Conservation (phyloP, 2,888 invertebrate species). For the Aporophyla nigra region DNA sequence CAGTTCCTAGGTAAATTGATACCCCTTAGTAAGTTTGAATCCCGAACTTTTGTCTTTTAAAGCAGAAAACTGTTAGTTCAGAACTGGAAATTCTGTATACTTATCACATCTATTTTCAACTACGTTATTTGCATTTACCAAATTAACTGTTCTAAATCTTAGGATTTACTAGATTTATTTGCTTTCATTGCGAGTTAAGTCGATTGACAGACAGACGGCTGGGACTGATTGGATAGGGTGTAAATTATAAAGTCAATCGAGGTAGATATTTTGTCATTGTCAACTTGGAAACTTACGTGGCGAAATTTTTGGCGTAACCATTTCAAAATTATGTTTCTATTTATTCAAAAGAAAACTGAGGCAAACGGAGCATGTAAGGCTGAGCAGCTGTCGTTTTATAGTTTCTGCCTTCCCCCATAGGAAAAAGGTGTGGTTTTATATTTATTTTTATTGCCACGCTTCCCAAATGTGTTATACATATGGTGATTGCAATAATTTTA, state of each 20-base stretch:
- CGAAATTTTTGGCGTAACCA: not conserved
- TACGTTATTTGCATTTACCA: not conserved
- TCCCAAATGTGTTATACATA: too few relatives aligned
- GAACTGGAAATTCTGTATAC: not conserved
- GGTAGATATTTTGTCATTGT: slow-evolving; percentile 68
- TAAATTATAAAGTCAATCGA: slow-evolving; percentile 62
- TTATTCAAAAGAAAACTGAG: too few relatives aligned
- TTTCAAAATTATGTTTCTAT: too few relatives aligned
- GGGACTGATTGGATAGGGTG: slow-evolving; percentile 49
- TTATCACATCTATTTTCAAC: not conserved
- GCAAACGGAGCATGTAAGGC: too few relatives aligned
- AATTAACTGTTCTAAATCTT: not conserved
- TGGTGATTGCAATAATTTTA: too few relatives aligned
- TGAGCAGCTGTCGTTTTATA: too few relatives aligned
- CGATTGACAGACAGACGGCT: slow-evolving; percentile 41
- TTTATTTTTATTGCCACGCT: too few relatives aligned
- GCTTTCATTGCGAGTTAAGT: slow-evolving; percentile 11
- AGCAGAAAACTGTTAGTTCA: too few relatives aligned
- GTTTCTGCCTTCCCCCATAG: too few relatives aligned
- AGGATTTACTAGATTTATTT: not conserved
- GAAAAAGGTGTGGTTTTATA: too few relatives aligned
- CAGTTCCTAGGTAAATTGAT: not conserved
- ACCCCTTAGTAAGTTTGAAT: not conserved
- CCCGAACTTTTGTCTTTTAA: not conserved
- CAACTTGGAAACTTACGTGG: slow-evolving; percentile 48